A percentile compares a stretch with the other conserved stretches of the same genome.
Conservation (phyloP, 2,888 invertebrate genomes). For the Gonocerus acuteangulatus region DNA sequence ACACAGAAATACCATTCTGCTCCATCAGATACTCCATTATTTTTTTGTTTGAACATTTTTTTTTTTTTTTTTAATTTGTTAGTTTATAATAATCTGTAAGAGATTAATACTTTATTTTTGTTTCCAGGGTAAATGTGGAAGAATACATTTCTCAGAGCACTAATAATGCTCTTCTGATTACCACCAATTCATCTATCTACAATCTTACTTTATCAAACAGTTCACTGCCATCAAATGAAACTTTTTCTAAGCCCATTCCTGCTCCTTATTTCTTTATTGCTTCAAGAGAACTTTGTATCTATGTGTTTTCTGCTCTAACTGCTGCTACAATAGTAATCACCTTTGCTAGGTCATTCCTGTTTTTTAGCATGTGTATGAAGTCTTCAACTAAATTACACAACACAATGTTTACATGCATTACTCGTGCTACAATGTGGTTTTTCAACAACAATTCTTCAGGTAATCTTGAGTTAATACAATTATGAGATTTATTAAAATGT, state of each 20-base stretch:
- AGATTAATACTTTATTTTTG: no score
- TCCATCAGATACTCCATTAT: no score
- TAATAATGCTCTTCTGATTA: not conserved
- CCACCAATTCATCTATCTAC: not conserved
- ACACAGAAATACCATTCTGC: no score
- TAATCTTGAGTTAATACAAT: constrained; percentile 40
- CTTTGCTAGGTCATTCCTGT: constrained; percentile 55
- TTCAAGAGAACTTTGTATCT: constrained; percentile 42
- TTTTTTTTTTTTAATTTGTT: no score
- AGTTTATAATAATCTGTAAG: no score
- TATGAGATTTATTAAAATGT: not conserved
- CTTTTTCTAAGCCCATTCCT: not conserved
- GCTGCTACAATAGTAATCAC: constrained; percentile 48
- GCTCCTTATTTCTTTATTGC: not conserved
- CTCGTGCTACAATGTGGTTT: constrained; percentile 74
- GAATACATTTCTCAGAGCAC: constrained; percentile 30
- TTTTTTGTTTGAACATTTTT: no score
- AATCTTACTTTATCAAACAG: not conserved
- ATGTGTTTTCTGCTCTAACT: constrained; percentile 55
- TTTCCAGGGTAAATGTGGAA: constrained; percentile 54
- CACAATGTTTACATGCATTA: constrained; percentile 76
- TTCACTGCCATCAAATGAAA: not conserved
- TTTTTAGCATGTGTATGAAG: constrained; percentile 68
- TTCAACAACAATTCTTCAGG: constrained; percentile 83
- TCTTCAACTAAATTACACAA: constrained; percentile 74